Evolutionary conservation across 2,888 invertebrate genomes (phyloP).

Genomic region (Eudemis profundana): DNA sequence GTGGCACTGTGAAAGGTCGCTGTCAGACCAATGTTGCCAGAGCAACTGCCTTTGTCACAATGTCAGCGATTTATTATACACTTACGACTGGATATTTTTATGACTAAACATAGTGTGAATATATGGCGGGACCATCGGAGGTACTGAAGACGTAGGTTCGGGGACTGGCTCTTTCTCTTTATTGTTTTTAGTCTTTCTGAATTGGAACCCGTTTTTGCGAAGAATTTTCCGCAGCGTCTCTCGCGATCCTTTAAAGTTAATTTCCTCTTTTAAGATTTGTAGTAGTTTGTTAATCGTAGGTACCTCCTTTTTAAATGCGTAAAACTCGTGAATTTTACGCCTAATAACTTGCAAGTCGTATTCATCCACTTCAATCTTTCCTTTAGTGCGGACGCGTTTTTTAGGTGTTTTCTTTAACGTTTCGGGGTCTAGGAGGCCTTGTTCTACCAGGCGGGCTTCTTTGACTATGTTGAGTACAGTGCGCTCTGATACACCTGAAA

Average conservation of each 20-base stretch:
- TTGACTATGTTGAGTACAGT: slow-evolving; percentile 78
- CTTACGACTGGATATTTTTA: slow-evolving; percentile 73
- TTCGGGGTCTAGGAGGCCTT: slow-evolving; percentile 77
- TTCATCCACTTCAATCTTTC: slow-evolving; percentile 79
- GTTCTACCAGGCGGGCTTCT: slow-evolving; percentile 78
- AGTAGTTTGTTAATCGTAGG: slow-evolving; percentile 78
- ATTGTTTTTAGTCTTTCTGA: slow-evolving; percentile 77
- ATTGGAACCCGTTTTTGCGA: slow-evolving; percentile 79
- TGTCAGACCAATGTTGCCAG: slow-evolving; percentile 42
- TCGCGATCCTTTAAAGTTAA: slow-evolving; percentile 78
- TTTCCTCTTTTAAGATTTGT: slow-evolving; percentile 78
- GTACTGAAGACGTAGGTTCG: slow-evolving; percentile 66
- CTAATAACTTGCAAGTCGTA: slow-evolving; percentile 78
- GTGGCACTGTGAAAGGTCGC: slow-evolving; percentile 31
- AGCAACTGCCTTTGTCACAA: slow-evolving; percentile 19
- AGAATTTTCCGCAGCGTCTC: slow-evolving; percentile 78
- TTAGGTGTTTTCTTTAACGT: slow-evolving; percentile 75
- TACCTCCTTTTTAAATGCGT: slow-evolving; percentile 79
- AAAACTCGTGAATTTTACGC: slow-evolving; percentile 79
- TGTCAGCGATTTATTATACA: slow-evolving; percentile 23
- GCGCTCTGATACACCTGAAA: slow-evolving; percentile 77
- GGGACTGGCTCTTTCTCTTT: slow-evolving; percentile 73
- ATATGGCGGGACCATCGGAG: slow-evolving; percentile 75
- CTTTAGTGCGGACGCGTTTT: slow-evolving; percentile 76
- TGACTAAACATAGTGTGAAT: slow-evolving; percentile 79